Evolutionary conservation across 2,113 vertebrate species (phyloP), one percentile per base, ranked within the genome.

Genomic region (Anguilla rostrata): DNA sequence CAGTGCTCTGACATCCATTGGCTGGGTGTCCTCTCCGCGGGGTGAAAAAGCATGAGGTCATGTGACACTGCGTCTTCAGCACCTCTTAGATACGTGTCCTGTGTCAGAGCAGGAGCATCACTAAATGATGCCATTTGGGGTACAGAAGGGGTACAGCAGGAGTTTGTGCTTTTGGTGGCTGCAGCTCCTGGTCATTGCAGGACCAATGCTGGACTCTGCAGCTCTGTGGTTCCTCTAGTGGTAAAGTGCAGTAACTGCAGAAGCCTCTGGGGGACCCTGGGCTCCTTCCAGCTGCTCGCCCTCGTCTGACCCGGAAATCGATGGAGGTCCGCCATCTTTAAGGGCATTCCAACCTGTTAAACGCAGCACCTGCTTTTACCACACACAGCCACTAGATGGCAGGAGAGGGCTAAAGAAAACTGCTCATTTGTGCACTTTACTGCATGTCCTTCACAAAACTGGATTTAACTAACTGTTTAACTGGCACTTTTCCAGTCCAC

Each of bases 401-500:
- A 75, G 71, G 71, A 34, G n/a, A 53, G 49, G 49, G 49, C 49
- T 53, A 12, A 53, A 53, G 43, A 26, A 26, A 5, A 66, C 12
- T 2, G 14, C 14, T 60, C 57, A 6, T 60, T 20, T 66, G 3
- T 66, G 18, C 22, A 26, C 22, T 20, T 66, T 9, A 22, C 26
- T 66, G 20, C 11, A 53, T 46, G 43, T 8, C 8, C 8, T 8
- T 46, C 43, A 46, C 43, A 46, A 26, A 75, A 75, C 9, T 29
- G 26, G 26, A 12, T 75, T n/a, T 29, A 46, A 14, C 57, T 75
- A 6, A 75, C 18, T 2, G 8, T 75, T 34, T 29, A 22, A 22
- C 71, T 75, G 11, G n/a, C 1, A 75, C 34, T 11, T 90, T 15
- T 86, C 87, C 91, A 96, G 95, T 96, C 94, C n/a, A 94, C 95